A percentile compares a stretch with the other conserved stretches of the same genome.
Conservation (phyloP, 2,797 vertebrate genomes). For the Thunnus albacares region DNA sequence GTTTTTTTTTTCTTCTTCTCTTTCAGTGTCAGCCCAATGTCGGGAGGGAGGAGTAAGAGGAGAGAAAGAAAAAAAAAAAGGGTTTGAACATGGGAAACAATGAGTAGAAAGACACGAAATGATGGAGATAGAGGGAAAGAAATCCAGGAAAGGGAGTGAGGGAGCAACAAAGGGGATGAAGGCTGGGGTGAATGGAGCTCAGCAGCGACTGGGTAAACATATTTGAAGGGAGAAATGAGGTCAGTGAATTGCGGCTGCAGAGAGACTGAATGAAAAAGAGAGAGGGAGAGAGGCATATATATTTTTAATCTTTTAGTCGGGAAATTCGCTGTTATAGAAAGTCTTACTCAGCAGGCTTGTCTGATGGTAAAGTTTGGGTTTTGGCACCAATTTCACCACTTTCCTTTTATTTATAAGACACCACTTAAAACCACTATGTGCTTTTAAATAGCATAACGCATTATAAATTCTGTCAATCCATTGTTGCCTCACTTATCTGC, state of each 20-base stretch:
- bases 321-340: slow-evolving; percentile 55
- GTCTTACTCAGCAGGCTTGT: slow-evolving; percentile 70
- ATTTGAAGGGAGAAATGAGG: slow-evolving; percentile 63
- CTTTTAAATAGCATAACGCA: slow-evolving; percentile 1
- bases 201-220: slow-evolving; percentile 52
- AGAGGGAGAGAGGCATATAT: slow-evolving; percentile 49
- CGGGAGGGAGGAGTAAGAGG: neutral
- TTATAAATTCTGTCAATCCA: neutral
- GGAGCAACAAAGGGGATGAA: slow-evolving; percentile 28
- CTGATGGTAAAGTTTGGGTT: slow-evolving; percentile 32
- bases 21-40: slow-evolving; percentile 3
- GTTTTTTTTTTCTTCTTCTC: neutral
- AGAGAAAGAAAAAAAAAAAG: slow-evolving; percentile 3
- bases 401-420: slow-evolving; percentile 3
- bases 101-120: neutral
- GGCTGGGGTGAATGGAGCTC: slow-evolving; percentile 51
- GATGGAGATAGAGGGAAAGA: slow-evolving; percentile 1
- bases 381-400: slow-evolving; percentile 40
- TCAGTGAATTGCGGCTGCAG: slow-evolving; percentile 59
- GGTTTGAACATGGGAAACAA: neutral
- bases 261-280: slow-evolving; percentile 41
- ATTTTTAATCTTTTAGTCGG: slow-evolving; percentile 62
- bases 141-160: slow-evolving; percentile 4
- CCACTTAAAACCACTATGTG: neutral
- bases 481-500: slow-evolving; percentile 7